phyloP scores from a whole-genome alignment of 1,140 invertebrate genomes.

The Meteorus sp. region DNA sequence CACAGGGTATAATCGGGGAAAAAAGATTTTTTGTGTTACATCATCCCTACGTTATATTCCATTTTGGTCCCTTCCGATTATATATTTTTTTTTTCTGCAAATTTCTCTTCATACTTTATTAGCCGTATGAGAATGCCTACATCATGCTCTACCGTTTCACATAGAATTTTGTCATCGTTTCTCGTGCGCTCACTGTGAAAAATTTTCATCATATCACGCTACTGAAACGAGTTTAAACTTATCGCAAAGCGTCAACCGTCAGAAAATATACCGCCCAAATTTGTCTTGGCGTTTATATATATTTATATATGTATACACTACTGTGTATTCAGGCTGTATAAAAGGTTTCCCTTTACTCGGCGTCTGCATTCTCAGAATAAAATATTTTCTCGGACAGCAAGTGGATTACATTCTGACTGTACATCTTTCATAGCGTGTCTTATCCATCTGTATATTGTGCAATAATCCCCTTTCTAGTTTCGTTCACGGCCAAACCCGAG shows the following conservation, averaged over 20 bases:
- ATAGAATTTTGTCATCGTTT: too few species aligned
- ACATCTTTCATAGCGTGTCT: neutral
- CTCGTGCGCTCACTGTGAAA: neutral
- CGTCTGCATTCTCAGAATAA: neutral
- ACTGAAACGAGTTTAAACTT: neutral
- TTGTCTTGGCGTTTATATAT: neutral
- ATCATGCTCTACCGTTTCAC: neutral
- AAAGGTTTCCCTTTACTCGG: neutral
- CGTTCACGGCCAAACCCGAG: neutral
- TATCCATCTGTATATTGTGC: neutral
- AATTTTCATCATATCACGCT: neutral
- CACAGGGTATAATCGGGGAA: too few species aligned
- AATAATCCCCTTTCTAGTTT: neutral
- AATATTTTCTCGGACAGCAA: neutral
- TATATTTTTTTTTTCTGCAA: neutral
- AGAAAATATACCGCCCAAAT: neutral
- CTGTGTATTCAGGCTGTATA: neutral
- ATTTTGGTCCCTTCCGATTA: too few species aligned
- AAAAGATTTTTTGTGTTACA: too few species aligned
- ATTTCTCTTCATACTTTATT: neutral
- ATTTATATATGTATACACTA: neutral
- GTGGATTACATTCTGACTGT: neutral
- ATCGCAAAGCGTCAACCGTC: neutral
- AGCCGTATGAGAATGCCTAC: too few species aligned
- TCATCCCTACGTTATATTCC: too few species aligned